phyloP scores from a whole-genome alignment of 2,797 vertebrate genomes.

The Tadarida brasiliensis region DNA sequence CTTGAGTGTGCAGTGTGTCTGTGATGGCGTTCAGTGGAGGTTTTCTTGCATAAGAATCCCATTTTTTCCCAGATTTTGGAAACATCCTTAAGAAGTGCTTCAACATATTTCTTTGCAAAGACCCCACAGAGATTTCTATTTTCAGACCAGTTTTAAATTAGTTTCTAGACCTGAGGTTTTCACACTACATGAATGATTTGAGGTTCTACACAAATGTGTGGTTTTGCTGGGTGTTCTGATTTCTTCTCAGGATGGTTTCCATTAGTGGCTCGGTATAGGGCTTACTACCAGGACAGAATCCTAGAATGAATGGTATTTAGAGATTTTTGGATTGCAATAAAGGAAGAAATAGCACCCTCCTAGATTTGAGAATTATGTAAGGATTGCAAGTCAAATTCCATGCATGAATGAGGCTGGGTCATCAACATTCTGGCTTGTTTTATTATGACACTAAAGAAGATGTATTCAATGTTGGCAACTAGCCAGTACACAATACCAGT shows the following conservation, averaged over 20 bases:
- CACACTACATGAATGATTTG: neutral
- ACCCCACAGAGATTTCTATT: neutral
- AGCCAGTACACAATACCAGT: neutral
- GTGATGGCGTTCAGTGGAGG: neutral
- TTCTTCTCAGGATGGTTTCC: conserved; percentile 31
- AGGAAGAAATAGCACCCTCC: neutral
- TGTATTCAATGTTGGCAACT: neutral
- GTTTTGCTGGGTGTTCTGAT: conserved; percentile 43
- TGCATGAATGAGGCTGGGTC: neutral
- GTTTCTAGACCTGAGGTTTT: conserved; percentile 40
- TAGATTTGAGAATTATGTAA: neutral
- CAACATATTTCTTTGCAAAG: neutral
- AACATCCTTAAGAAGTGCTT: neutral
- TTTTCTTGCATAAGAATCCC: neutral
- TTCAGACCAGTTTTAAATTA: conserved; percentile 61
- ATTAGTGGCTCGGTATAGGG: neutral
- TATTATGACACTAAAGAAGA: neutral
- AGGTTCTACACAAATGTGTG: neutral
- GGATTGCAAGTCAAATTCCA: neutral
- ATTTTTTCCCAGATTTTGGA: neutral
- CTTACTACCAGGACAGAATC: neutral
- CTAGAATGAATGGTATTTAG: neutral
- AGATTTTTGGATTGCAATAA: neutral
- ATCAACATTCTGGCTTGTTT: neutral
- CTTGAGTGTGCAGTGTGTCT: neutral